Evolutionary conservation across 2,888 invertebrate species (phyloP).

Genomic region (Watsonalla cultraria): DNA sequence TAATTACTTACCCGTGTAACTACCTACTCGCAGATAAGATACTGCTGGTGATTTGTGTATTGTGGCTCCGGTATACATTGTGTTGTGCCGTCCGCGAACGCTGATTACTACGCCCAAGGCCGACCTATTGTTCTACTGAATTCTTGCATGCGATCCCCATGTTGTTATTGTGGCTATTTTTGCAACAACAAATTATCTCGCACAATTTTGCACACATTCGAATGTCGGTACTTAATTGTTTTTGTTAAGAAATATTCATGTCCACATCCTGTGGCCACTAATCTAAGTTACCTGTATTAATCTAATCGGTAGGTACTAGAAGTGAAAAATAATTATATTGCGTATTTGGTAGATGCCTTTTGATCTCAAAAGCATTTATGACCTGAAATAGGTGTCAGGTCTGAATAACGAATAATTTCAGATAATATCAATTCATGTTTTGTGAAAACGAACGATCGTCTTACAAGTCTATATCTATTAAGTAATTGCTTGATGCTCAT

Average conservation of each 20-base stretch:
- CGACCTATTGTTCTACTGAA: conserved; percentile 67
- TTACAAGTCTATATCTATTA: too few relatives aligned
- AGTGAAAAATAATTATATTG: too few relatives aligned
- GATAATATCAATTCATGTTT: too few relatives aligned
- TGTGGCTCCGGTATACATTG: conserved; percentile 11
- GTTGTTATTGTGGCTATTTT: conserved; percentile 36
- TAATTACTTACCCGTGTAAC: background rate
- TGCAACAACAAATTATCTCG: conserved; percentile 23
- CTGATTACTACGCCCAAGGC: conserved; percentile 71
- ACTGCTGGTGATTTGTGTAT: background rate
- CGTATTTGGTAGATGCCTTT: too few relatives aligned
- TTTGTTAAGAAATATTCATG: background rate
- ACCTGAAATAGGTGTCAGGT: too few relatives aligned
- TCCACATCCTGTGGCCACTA: background rate
- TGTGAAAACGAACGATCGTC: too few relatives aligned
- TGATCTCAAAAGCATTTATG: too few relatives aligned
- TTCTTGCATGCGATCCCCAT: conserved; percentile 64
- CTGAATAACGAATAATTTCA: too few relatives aligned
- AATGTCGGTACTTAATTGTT: background rate
- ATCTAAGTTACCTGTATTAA: background rate
- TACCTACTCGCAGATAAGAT: background rate
- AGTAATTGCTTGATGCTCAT: too few relatives aligned
- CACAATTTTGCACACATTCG: conserved; percentile 2
- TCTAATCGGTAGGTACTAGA: too few relatives aligned
- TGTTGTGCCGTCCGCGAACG: conserved; percentile 36